Conservation (phyloP, 1,140 invertebrate genomes). For the Pseudomyrmex flavicornis region DNA sequence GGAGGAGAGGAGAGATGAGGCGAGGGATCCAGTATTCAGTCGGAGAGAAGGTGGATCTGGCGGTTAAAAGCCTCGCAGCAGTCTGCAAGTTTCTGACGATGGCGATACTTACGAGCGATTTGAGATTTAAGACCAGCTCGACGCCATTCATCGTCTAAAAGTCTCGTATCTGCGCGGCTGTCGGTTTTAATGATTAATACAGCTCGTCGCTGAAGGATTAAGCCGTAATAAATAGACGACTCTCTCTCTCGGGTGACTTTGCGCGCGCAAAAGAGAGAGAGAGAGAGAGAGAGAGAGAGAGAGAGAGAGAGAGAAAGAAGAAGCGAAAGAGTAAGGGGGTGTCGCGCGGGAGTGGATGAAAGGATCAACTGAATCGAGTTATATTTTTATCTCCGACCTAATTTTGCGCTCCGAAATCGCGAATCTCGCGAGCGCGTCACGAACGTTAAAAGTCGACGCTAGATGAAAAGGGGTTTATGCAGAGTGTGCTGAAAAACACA, state of each 20-base stretch:
- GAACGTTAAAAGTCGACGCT: not conserved
- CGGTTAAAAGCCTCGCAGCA: conserved; percentile 47
- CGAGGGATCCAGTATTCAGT: conserved; percentile 40
- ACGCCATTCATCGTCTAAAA: conserved; percentile 56
- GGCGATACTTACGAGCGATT: conserved; percentile 57
- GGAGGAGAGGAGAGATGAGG: not conserved
- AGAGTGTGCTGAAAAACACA: not conserved
- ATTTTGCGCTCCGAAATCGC: conserved; percentile 27
- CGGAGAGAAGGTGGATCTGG: conserved; percentile 3
- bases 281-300: not conserved
- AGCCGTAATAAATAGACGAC: conserved; percentile 33
- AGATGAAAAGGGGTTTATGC: not conserved
- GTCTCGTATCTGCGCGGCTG: conserved; percentile 48
- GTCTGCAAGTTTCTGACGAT: conserved; percentile 50
- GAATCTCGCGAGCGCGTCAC: not conserved
- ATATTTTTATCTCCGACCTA: conserved; percentile 40
- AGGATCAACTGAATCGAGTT: conserved; percentile 53
- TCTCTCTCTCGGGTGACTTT: conserved; percentile 9
- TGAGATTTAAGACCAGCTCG: conserved; percentile 55
- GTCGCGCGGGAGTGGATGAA: conserved; percentile 27
- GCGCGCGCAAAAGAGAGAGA: not conserved
- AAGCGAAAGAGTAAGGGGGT: too few relatives aligned
- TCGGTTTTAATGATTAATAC: conserved; percentile 61
- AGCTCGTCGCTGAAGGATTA: conserved; percentile 44
- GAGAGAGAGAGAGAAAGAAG: not conserved